Percentiles rank a stretch among this genome's conserved stretches.
phyloP scores from a whole-genome alignment of 1,140 invertebrate genomes.

The Orius insidiosus region DNA sequence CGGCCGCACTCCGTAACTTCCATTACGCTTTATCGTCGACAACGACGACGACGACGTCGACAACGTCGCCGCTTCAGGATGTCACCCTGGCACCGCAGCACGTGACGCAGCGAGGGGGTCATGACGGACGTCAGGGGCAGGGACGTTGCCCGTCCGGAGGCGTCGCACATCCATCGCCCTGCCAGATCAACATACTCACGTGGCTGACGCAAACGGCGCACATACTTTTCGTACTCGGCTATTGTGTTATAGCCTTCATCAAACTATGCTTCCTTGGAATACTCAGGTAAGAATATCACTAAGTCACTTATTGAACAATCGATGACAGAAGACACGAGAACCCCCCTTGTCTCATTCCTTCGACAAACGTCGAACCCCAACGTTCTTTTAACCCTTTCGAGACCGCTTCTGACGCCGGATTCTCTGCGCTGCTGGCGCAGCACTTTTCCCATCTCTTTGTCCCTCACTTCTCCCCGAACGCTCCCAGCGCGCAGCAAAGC shows the following conservation, averaged over 20 bases:
- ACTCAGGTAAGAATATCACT: constrained; percentile 33
- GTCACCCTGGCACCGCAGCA: background rate
- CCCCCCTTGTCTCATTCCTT: no score
- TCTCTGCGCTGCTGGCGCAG: no score
- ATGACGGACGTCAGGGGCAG: background rate
- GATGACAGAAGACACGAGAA: no score
- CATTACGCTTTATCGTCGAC: constrained; percentile 12
- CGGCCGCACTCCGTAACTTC: constrained; percentile 17
- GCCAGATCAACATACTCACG: constrained; percentile 49
- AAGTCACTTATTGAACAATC: no score
- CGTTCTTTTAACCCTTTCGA: no score
- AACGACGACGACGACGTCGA: constrained; percentile 12
- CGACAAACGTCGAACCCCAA: no score
- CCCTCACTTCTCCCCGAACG: no score
- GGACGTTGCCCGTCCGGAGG: constrained; percentile 24
- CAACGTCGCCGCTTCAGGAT: constrained; percentile 9
- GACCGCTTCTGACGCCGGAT: no score
- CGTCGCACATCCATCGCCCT: constrained; percentile 17
- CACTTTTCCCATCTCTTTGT: no score
- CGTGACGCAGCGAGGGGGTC: background rate
- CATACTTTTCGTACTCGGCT: constrained; percentile 65
- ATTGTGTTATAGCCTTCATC: constrained; percentile 76
- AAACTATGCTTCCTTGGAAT: constrained; percentile 81
- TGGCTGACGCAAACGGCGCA: constrained; percentile 65
- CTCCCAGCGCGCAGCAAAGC: no score